Conservation (phyloP, 1,140 invertebrate species). For the Radopholus similis region DNA sequence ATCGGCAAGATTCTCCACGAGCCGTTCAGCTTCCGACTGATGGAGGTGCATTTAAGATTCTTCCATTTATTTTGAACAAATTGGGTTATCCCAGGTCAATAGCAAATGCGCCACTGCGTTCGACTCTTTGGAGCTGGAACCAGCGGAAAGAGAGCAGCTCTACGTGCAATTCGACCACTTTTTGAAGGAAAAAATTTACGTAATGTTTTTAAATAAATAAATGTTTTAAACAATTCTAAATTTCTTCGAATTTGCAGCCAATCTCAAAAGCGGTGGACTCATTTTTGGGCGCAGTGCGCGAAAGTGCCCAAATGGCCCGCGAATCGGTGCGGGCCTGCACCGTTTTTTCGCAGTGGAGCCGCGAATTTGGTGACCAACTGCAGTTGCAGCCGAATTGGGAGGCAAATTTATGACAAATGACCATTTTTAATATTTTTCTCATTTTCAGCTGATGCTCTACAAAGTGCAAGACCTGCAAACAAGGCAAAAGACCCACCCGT, state of each 20-base stretch:
- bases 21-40: conserved; percentile 34
- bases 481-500: not conserved
- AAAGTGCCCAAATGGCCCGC: conserved; percentile 30
- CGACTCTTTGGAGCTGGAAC: conserved; percentile 8
- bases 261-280: conserved; percentile 39
- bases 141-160: conserved; percentile 23
- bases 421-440: not conserved
- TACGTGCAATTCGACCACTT: conserved; percentile 32
- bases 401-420: not conserved
- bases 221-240: not conserved
- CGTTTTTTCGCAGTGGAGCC: conserved; percentile 5
- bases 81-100: conserved; percentile 14
- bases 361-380: conserved; percentile 35
- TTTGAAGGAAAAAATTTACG: conserved; percentile 32
- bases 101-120: conserved; percentile 32
- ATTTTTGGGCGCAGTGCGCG: conserved; percentile 31
- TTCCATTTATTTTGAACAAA: not conserved
- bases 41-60: conserved; percentile 14
- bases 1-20: conserved; percentile 29
- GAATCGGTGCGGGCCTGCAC: conserved; percentile 22
- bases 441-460: conserved; percentile 26
- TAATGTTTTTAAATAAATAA: conserved; percentile 14
- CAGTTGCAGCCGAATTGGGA: conserved; percentile 40
- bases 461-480: conserved; percentile 38
- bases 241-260: conserved; percentile 29